These are phyloP conservation scores for Hirtodrosophila confusa DNA, from an alignment of 2,888 invertebrate species.

Conservation along the genomic window DNA sequence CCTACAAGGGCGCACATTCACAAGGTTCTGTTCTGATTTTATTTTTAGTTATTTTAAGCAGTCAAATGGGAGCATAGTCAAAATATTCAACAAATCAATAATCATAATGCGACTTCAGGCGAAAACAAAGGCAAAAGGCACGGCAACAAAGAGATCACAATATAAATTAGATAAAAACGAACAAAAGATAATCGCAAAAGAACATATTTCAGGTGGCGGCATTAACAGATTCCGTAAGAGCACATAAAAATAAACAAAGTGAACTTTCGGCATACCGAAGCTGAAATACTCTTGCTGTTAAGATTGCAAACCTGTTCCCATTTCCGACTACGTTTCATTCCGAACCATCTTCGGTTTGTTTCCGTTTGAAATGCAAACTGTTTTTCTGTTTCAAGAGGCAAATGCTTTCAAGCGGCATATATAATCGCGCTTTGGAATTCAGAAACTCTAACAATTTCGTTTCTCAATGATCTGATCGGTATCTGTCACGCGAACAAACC, in stretches of 20 bases:
- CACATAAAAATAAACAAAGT: background rate
- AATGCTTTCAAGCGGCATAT: too few species aligned
- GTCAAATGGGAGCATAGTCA: conserved; percentile 18
- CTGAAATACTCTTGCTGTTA: conserved; percentile 13
- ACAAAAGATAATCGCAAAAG: conserved; percentile 44
- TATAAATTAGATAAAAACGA: conserved; percentile 41
- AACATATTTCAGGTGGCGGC: conserved; percentile 31
- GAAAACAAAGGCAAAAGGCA: conserved; percentile 21
- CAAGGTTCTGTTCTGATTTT: background rate
- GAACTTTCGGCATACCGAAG: background rate
- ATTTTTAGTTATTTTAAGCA: background rate
- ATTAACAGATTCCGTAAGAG: conserved; percentile 37
- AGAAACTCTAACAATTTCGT: too few species aligned
- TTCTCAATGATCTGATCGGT: too few species aligned
- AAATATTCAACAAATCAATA: conserved; percentile 32
- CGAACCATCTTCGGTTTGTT: too few species aligned
- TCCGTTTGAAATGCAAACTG: too few species aligned
- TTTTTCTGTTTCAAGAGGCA: too few species aligned
- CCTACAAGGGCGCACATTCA: background rate
- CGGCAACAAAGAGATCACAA: conserved; percentile 35
- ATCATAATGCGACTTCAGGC: conserved; percentile 25
- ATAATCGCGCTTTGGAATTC: too few species aligned
- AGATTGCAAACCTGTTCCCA: too few species aligned
- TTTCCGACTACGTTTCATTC: too few species aligned
- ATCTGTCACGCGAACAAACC: too few species aligned